Evolutionary conservation across 2,797 vertebrate genomes (phyloP).

Genomic region (Melanogrammus aeglefinus): DNA sequence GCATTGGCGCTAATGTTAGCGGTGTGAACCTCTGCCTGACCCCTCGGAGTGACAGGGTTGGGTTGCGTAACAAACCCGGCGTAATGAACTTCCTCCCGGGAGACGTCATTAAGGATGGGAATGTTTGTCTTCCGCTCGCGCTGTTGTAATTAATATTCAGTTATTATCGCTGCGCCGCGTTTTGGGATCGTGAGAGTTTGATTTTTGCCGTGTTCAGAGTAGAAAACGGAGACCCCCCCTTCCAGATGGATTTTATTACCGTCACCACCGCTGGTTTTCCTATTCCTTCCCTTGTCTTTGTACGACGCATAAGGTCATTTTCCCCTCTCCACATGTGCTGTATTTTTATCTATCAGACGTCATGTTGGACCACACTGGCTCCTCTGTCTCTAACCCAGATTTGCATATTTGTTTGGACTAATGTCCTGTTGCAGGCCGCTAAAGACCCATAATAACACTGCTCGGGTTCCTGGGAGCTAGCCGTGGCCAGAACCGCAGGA

Average conservation of each 20-base stretch:
- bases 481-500: conserved; percentile 49
- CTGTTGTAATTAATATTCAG: conserved; percentile 69
- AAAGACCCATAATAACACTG: conserved; percentile 61
- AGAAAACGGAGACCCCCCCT: conserved; percentile 35
- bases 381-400: conserved; percentile 46
- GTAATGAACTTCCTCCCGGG: conserved; percentile 73
- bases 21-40: conserved; percentile 67
- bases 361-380: conserved; percentile 32
- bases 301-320: conserved; percentile 38
- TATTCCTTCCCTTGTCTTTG: conserved; percentile 40
- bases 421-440: conserved; percentile 61
- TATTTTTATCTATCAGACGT: conserved; percentile 46
- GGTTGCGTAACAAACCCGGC: conserved; percentile 65
- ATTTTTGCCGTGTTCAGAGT: conserved; percentile 45
- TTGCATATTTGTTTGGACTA: conserved; percentile 66
- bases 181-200: conserved; percentile 59
- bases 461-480: conserved; percentile 47
- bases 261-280: conserved; percentile 32
- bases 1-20: conserved; percentile 58
- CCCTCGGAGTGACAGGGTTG: conserved; percentile 66
- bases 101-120: conserved; percentile 73
- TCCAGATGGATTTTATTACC: conserved; percentile 54
- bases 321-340: conserved; percentile 26
- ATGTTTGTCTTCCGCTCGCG: conserved; percentile 72
- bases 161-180: conserved; percentile 61